These are phyloP conservation scores for Cephalopholis sonnerati DNA, from an alignment of 2,113 vertebrate genomes.

Conservation along the genomic window DNA sequence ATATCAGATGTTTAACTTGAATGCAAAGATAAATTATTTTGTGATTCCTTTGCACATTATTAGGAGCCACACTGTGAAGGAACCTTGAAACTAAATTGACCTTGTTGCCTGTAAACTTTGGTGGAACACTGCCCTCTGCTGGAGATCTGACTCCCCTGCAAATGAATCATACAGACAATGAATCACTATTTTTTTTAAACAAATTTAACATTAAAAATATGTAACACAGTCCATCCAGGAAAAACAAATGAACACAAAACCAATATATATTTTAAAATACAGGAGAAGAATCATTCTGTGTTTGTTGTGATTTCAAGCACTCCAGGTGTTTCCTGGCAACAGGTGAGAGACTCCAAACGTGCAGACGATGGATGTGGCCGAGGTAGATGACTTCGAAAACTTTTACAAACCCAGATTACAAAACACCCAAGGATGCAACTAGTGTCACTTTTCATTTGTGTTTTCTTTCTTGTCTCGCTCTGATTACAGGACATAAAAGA, in stretches of 20 bases:
- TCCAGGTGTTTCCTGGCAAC: slow-evolving; percentile 49
- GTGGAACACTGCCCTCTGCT: slow-evolving; percentile 48
- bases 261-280: background rate
- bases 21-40: background rate
- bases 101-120: background rate
- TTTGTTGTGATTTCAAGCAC: slow-evolving; percentile 36
- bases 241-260: background rate
- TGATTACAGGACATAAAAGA: slow-evolving; percentile 27
- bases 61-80: background rate
- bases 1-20: background rate
- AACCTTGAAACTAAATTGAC: background rate
- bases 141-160: slow-evolving; percentile 2
- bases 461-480: background rate
- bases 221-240: background rate
- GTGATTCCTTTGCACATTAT: background rate
- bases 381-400: background rate
- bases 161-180: background rate
- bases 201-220: background rate
- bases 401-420: background rate
- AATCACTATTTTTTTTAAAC: background rate
- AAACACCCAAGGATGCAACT: background rate
- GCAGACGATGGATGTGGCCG: slow-evolving; percentile 28
- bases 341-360: slow-evolving; percentile 9
- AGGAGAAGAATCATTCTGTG: background rate
- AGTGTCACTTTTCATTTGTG: background rate